A percentile compares a stretch with the other conserved stretches of the same genome.
Evolutionary conservation across 2,888 invertebrate genomes (phyloP).

Genomic region (Phaedon cochleariae): DNA sequence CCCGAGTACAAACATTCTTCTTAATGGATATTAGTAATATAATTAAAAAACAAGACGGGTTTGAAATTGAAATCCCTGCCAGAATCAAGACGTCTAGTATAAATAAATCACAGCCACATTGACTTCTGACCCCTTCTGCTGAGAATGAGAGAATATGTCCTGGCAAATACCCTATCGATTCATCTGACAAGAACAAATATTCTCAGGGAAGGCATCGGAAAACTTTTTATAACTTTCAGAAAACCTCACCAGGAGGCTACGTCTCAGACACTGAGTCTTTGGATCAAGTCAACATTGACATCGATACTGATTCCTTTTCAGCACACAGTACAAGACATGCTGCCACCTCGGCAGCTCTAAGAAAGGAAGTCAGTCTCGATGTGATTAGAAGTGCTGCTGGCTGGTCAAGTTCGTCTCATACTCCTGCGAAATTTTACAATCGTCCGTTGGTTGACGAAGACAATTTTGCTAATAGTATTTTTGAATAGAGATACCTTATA

Average conservation of each 20-base stretch:
- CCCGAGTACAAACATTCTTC: neutral
- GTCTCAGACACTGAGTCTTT: slow-evolving; percentile 53
- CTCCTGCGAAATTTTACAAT: neutral
- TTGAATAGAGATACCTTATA: neutral
- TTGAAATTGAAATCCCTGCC: neutral
- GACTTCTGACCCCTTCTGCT: neutral
- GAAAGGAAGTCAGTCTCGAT: neutral
- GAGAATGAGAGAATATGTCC: neutral
- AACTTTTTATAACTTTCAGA: too few relatives aligned
- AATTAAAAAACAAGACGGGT: neutral
- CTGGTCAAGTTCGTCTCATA: neutral
- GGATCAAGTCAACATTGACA: neutral
- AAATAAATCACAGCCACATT: neutral
- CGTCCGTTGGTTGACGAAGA: neutral
- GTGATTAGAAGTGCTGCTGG: neutral
- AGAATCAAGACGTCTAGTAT: neutral
- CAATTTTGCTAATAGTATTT: neutral
- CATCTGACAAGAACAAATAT: neutral
- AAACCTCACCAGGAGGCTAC: neutral
- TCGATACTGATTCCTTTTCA: neutral
- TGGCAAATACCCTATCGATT: neutral
- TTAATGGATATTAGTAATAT: neutral
- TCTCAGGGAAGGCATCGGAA: neutral
- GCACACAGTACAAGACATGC: slow-evolving; percentile 6
- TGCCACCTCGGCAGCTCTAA: neutral